These are phyloP conservation scores for Balearica regulorum DNA, from an alignment of 2,797 vertebrate genomes.

Conservation along the genomic window DNA sequence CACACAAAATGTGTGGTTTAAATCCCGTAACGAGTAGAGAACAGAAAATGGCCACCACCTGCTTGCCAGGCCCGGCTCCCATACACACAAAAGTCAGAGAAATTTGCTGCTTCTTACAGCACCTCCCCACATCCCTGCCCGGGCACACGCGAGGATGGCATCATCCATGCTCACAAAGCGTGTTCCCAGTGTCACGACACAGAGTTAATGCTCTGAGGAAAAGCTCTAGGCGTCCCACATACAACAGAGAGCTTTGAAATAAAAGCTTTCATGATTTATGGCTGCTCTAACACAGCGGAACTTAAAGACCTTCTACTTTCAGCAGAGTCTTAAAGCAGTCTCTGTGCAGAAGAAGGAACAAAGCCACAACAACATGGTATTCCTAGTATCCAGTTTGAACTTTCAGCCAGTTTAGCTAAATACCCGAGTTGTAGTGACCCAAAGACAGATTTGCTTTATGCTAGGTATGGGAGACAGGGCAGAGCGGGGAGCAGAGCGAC, in stretches of 20 bases:
- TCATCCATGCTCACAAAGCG: background rate
- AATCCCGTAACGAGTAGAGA: background rate
- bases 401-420: background rate
- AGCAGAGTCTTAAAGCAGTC: background rate
- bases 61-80: background rate
- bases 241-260: background rate
- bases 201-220: rapidly evolving
- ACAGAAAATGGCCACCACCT: background rate
- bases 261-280: background rate
- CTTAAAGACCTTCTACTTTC: background rate
- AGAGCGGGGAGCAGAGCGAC: background rate
- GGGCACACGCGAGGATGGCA: rapidly evolving
- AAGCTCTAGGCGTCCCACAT: background rate
- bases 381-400: background rate
- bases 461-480: background rate
- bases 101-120: background rate
- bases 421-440: background rate
- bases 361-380: background rate
- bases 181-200: rapidly evolving
- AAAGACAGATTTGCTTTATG: background rate
- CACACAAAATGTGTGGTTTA: background rate
- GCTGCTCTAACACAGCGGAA: background rate
- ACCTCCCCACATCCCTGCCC: background rate
- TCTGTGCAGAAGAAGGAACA: background rate
- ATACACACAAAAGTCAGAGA: background rate